Conservation (phyloP, 2,113 vertebrate species). For the Butastur rufipennis region DNA sequence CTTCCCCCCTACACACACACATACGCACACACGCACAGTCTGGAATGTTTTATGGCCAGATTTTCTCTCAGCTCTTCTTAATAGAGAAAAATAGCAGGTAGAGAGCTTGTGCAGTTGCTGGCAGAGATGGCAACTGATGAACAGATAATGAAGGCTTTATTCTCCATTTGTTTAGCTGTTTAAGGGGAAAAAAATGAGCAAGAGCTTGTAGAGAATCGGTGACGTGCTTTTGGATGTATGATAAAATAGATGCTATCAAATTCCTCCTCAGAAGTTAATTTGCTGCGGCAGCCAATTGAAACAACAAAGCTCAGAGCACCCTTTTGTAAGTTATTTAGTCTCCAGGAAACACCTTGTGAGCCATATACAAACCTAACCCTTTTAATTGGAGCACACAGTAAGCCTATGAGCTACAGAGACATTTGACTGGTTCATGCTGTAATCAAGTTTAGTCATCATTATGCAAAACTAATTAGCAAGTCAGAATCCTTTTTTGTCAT, state of each 20-base stretch:
- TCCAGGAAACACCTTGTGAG: neutral
- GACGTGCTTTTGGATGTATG: neutral
- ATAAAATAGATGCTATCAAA: neutral
- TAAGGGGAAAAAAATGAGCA: neutral
- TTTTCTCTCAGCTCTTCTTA: neutral
- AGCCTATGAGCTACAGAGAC: neutral
- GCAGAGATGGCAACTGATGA: neutral
- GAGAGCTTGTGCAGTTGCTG: neutral
- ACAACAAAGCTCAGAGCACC: neutral
- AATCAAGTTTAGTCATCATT: conserved; percentile 58
- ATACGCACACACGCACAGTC: neutral
- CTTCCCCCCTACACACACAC: too few species aligned
- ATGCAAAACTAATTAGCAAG: conserved; percentile 60
- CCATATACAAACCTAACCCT: neutral
- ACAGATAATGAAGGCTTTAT: conserved; percentile 10
- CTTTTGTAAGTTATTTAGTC: neutral
- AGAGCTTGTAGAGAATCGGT: neutral
- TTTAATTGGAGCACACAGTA: neutral
- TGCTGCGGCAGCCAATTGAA: neutral
- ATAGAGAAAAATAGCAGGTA: neutral
- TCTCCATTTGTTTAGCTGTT: conserved; percentile 20
- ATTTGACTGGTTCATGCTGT: neutral
- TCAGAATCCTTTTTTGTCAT: conserved; percentile 23
- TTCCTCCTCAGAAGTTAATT: neutral
- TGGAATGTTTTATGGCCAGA: neutral